A percentile compares a stretch with the other conserved stretches of the same genome.
Evolutionary conservation across 2,113 vertebrate genomes (phyloP).

Genomic region (Chloropsis cyanopogon): DNA sequence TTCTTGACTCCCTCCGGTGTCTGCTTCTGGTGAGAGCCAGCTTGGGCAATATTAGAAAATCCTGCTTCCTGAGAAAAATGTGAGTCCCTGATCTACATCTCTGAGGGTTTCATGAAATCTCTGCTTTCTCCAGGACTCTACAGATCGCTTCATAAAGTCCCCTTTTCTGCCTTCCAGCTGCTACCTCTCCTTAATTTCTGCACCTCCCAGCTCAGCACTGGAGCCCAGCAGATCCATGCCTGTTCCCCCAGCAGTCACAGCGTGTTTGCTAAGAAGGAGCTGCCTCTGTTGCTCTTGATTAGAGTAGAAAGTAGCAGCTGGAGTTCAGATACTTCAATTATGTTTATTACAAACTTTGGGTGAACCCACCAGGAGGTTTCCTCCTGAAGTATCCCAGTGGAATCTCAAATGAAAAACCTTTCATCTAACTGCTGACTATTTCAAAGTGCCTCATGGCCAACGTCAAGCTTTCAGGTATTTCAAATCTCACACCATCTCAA

Average conservation of each 20-base stretch:
- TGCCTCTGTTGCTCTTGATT: conserved; percentile 18
- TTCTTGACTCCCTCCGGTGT: not conserved
- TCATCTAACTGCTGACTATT: conserved; percentile 1
- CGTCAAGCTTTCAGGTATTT: not conserved
- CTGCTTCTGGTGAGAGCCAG: not conserved
- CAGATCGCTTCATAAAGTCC: not conserved
- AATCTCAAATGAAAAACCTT: conserved; percentile 11
- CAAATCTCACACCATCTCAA: not conserved
- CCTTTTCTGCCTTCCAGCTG: not conserved
- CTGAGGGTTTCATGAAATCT: not conserved
- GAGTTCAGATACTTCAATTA: conserved; percentile 41
- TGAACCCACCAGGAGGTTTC: conserved; percentile 52
- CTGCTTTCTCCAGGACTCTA: not conserved
- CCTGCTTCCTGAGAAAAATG: not conserved
- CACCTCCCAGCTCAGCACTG: not conserved
- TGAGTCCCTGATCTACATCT: not conserved
- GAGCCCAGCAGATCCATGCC: not conserved
- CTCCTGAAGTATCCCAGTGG: not conserved
- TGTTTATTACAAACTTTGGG: conserved; percentile 27
- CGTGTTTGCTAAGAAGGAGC: not conserved
- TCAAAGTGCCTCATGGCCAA: conserved; percentile 12
- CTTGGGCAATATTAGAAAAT: not conserved
- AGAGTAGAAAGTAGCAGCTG: conserved; percentile 26
- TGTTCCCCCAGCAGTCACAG: not conserved
- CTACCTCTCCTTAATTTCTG: not conserved